Evolutionary conservation across 2,797 vertebrate genomes (phyloP), one percentile per base, ranked within the genome.

Genomic region (Coilia nasus): DNA sequence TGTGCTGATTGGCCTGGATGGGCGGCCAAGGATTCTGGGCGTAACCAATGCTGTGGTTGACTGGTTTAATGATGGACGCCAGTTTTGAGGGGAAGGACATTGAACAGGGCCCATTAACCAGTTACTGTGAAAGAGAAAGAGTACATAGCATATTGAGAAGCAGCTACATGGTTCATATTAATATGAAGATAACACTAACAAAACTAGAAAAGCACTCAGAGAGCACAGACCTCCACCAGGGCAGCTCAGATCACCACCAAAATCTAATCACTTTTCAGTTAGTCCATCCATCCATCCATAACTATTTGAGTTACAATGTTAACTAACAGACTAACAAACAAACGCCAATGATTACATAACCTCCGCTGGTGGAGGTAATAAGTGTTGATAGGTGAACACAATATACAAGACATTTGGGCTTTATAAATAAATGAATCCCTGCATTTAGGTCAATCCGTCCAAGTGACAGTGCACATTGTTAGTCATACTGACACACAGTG

Each of bases 1-100:
- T n/a, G 95, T 96, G 92, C 93, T 95, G 90, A 96, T 96, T 46
- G 95, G 95, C 44, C 95, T 93, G 75, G 95, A 93, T 2, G 95
- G 94, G 83, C 91, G 93, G 80, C 94, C 94, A 87, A 95, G 96
- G 90, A 96, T 84, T 83, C 95, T 92, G 0, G 96, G 96, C n/a
- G 94, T 95, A 54, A 96, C 96, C 75, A 96, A 86, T 0, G 96
- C 96, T 0, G 94, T 96, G 9, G 93, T 90, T 59, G 96, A 96
- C 91, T 96, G 95, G 92, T 93, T 95, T 87, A 94, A 89, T 83
- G 92, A 91, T 0, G 94, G 94, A 2, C 93, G 93, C 95, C 95
- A 96, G 89, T 92, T 95, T 87, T 96, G 96, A 17, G 95, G 93
- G 14, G 94, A 59, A 14, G 93, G 88, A 87, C 95, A 94, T 87